Base-by-base conservation (phyloP, 1,140 invertebrate species). In the Lepidurus apus region DNA sequence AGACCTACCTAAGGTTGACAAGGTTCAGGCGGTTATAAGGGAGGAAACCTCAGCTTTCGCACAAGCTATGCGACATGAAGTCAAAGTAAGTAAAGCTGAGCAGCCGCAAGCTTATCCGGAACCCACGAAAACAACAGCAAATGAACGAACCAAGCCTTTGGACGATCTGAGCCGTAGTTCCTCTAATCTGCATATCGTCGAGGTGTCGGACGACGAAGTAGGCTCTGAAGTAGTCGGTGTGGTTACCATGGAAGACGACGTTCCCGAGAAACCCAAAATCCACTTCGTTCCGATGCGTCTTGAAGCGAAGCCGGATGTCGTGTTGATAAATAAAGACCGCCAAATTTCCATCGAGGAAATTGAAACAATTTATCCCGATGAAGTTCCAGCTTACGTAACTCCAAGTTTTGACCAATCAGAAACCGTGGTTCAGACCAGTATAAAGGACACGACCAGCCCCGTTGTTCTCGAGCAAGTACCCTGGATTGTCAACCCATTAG, bases 401-500 rank as follows among this genome's bases (percentile, higher is more conserved):
- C 53, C 53, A 13, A 4, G 17, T 65, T 13, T 1, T 7, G 21
- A n/a, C 21, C 17, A n/a, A 65, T 21, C 13, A n/a, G 53, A 65
- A 21, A 65, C 53, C 13, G 0, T 53, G 24, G 44, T 13, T 24
- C 24, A 47, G 7, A 6, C 53, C 9, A 21, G 0, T 24, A 26
- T 10, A 43, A n/a, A 73, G n/a, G 77, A 65, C n/a, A 42, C 44
- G 1, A 42, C 43, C 24, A 75, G 42, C 9, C 43, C 78, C 17
- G 43, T 74, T 24, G 42, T 17, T 17, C 6, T 79, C 42, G 78
- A 79, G 34, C 78, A 79, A 34, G 43, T 74, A 24, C 42, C 73
- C 0, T 79, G 78, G 74, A 79, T 80, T 7, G 79, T 80, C 42
- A 73, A 78, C 11, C 76, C 79, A 13, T 42, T 75, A 5, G 79